These are phyloP conservation scores for Gavialis gangeticus DNA, from an alignment of 2,113 vertebrate species.

Conservation along the genomic window DNA sequence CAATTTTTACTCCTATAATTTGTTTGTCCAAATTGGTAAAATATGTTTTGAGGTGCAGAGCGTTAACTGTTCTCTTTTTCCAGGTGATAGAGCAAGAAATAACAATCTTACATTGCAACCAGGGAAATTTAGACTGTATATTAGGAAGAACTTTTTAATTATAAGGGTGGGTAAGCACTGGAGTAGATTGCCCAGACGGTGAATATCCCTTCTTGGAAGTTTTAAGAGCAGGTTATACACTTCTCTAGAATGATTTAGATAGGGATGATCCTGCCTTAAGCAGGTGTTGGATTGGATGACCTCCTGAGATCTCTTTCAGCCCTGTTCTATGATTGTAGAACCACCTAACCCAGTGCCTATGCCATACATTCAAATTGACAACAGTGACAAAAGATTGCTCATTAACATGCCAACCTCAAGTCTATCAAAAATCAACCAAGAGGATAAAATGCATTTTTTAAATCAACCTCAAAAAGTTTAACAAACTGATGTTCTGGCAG, in stretches of 20 bases:
- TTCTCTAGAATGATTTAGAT: no score
- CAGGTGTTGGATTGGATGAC: no score
- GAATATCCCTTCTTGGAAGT: background rate
- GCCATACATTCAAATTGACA: accelerated
- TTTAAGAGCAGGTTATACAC: no score
- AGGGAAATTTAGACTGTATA: no score
- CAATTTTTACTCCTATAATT: background rate
- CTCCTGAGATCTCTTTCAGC: no score
- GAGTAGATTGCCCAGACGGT: background rate
- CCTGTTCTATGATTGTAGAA: no score
- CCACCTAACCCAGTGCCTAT: background rate
- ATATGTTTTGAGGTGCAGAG: background rate
- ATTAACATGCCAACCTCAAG: background rate
- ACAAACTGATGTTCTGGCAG: background rate
- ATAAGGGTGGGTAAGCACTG: no score
- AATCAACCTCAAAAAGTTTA: background rate
- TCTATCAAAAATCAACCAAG: background rate
- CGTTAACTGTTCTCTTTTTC: background rate
- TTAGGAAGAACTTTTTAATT: no score
- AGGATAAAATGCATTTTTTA: background rate
- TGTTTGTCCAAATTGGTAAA: background rate
- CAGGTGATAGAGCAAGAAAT: no score
- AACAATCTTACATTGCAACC: no score
- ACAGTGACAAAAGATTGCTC: background rate
- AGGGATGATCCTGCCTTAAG: no score